Evolutionary conservation across 2,888 invertebrate genomes (phyloP).

Genomic region (Agrochola lychnidis): DNA sequence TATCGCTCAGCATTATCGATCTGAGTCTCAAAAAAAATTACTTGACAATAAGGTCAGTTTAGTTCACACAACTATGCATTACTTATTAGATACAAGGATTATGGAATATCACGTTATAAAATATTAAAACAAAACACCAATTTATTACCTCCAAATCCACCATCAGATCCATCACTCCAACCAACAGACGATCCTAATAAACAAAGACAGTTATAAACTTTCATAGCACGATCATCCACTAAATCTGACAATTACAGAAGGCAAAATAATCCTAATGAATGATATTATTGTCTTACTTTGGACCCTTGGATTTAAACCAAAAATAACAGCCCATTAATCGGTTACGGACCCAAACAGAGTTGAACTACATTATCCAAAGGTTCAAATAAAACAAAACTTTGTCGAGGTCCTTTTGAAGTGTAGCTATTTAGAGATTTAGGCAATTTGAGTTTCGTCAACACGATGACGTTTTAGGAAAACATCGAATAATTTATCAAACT

Average conservation of each 20-base stretch:
- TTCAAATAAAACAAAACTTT: slow-evolving; percentile 31
- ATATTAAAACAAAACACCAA: background rate
- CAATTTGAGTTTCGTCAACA: slow-evolving; percentile 1
- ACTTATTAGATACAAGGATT: background rate
- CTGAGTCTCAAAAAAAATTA: background rate
- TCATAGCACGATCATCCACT: background rate
- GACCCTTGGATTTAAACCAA: background rate
- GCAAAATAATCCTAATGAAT: slow-evolving; percentile 26
- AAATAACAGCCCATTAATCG: slow-evolving; percentile 19
- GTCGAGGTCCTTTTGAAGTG: background rate
- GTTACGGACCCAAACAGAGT: slow-evolving; percentile 21
- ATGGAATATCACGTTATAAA: too few species aligned
- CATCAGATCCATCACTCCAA: slow-evolving; percentile 21
- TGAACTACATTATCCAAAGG: slow-evolving; percentile 21
- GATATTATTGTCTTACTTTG: slow-evolving; percentile 9
- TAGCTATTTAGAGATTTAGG: slow-evolving; percentile 22
- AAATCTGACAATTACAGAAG: slow-evolving; percentile 16
- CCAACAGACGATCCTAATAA: slow-evolving; percentile 20
- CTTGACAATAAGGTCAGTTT: background rate
- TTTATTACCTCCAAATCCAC: slow-evolving; percentile 41
- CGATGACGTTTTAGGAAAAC: background rate
- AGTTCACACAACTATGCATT: background rate
- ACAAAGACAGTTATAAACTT: slow-evolving; percentile 36
- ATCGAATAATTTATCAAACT: slow-evolving; percentile 2
- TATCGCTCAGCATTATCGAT: too few species aligned